A percentile compares a stretch with the other conserved stretches of the same genome.
Evolutionary conservation across 2,797 vertebrate species (phyloP).

Genomic region (Pangasius djambal): DNA sequence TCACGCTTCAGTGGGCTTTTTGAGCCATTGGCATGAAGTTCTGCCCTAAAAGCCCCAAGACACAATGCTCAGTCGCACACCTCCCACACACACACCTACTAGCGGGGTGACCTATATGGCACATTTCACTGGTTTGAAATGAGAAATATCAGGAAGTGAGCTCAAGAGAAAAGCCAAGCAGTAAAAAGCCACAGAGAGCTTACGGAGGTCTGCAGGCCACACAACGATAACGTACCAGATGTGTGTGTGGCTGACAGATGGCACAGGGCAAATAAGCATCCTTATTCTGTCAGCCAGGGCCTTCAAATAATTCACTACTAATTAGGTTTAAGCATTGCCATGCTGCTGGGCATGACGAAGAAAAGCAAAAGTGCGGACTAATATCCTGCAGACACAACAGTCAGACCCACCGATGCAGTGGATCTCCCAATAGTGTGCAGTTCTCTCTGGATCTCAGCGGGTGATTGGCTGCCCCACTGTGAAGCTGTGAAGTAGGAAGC

Average conservation of each 20-base stretch:
- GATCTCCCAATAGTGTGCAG: slow-evolving; percentile 21
- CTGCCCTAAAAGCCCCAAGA: slow-evolving; percentile 6
- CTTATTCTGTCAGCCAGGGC: background rate
- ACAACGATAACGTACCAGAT: background rate
- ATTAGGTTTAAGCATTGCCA: background rate
- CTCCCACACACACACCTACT: background rate
- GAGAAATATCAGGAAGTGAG: background rate
- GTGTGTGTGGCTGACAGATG: background rate
- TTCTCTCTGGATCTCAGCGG: slow-evolving; percentile 20
- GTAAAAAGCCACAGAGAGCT: background rate
- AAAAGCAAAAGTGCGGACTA: slow-evolving; percentile 33
- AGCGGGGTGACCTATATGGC: background rate
- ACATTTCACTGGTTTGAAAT: slow-evolving; percentile 1
- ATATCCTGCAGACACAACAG: slow-evolving; percentile 32
- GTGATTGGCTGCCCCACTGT: slow-evolving; percentile 25
- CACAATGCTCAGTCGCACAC: background rate
- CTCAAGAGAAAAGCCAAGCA: slow-evolving; percentile 4
- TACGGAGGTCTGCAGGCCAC: background rate
- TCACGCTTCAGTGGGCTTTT: background rate
- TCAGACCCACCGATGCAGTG: background rate
- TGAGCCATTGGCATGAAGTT: background rate
- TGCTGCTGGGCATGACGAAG: background rate
- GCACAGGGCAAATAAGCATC: background rate
- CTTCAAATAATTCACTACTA: slow-evolving; percentile 15
- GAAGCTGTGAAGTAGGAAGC: slow-evolving; percentile 32